Evolutionary conservation across 2,797 vertebrate species (phyloP).

Genomic region (Myotis daubentonii): DNA sequence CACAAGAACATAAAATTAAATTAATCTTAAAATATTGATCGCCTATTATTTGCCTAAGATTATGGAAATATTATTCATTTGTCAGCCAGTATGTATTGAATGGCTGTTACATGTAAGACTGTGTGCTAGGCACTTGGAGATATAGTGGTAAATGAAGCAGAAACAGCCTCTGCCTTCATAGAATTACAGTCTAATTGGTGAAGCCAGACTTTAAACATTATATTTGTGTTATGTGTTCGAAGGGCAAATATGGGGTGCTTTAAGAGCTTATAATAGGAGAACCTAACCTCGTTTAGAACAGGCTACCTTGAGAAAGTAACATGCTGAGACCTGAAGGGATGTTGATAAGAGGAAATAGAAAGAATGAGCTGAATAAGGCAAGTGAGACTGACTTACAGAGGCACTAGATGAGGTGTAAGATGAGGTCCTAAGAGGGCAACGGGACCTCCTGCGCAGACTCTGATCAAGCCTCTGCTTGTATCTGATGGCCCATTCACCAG

Average conservation of each 20-base stretch:
- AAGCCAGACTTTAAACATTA: not conserved
- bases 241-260: not conserved
- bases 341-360: not conserved
- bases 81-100: not conserved
- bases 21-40: slow-evolving; percentile 5
- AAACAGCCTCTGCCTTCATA: not conserved
- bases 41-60: not conserved
- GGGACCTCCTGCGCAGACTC: not conserved
- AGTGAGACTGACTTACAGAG: not conserved
- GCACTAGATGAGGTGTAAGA: not conserved
- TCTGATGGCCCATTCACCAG: not conserved
- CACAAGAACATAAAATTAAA: slow-evolving; percentile 13
- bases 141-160: not conserved
- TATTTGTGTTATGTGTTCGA: not conserved
- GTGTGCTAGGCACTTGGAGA: not conserved
- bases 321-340: not conserved
- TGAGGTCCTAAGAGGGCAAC: not conserved
- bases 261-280: not conserved
- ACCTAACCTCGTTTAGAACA: not conserved
- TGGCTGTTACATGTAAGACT: not conserved
- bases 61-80: not conserved
- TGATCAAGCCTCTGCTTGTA: not conserved
- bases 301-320: not conserved
- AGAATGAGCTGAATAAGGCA: not conserved
- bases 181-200: not conserved